Base-by-base conservation (phyloP, 2,888 invertebrate species). In the Cordylochernes scorpioides region DNA sequence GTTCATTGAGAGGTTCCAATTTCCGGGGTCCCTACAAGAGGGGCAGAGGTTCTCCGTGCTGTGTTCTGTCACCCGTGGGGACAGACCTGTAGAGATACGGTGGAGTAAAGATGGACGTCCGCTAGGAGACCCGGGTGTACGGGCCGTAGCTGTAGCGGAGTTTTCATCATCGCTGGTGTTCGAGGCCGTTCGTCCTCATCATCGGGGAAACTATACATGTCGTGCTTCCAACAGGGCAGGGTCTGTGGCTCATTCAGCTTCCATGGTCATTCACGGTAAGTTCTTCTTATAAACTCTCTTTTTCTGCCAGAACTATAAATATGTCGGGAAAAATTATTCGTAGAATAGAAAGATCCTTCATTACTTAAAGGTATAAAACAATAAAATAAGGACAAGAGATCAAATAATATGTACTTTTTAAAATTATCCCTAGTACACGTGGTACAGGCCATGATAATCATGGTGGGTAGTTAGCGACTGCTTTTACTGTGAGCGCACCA, bases 1-100 rank as follows among this genome's bases (percentile, higher is more conserved):
- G 14, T 68, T 75, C 48, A 71, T 78, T 4, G 45, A 40, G 10
- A 38, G 42, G 14, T 44, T 44, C 24, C 25, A 27, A n/a, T 44
- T 44, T 21, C 38, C 43, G 1, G 35, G 35, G 15, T 58, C 58
- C 43, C 53, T 61, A 30, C 57, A 59, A 38, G 47, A 51, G 32
- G 54, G 54, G 19, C 50, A 49, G 38, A 45, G 54, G 30, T 49
- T 48, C 33, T 49, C 47, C 38, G 50, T 52, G 31, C 47, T 53
- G 27, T 55, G 55, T 45, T 48, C 49, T 29, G 49, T 54, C 24
- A 48, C 43, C 3, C 43, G 46, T 34, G 48, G 57, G 5, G 55
- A 57, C 27, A 34, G 36, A 10, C 43, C 43, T 3, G 30, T 41
- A 17, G 42, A 42, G 30, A 51, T 57, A 27, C 42, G 44, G 17